Conservation (phyloP, 1,140 invertebrate species). For the roundworm (Caenorhabditis elegans) region DNA sequence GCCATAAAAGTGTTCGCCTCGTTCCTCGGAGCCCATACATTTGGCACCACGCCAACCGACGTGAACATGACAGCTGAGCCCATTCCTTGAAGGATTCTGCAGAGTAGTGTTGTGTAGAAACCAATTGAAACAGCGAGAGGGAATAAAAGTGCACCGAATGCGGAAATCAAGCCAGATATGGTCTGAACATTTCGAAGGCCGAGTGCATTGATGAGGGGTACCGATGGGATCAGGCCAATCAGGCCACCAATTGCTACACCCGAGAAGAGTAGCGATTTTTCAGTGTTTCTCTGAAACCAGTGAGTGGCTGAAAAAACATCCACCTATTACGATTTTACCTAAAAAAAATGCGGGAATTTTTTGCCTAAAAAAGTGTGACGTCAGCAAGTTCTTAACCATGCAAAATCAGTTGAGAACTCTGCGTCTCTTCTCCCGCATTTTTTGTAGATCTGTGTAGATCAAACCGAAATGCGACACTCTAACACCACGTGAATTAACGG, state of each 20-base stretch:
- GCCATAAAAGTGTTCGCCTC: conserved; percentile 40
- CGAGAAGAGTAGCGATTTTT: conserved; percentile 37
- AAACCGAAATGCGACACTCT: too few relatives aligned
- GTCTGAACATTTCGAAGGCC: background rate
- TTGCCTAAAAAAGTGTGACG: too few relatives aligned
- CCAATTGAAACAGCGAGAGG: conserved; percentile 33
- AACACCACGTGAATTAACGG: too few relatives aligned
- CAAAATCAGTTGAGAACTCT: too few relatives aligned
- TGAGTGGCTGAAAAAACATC: background rate
- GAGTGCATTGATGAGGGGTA: background rate
- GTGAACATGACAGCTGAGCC: conserved; percentile 34
- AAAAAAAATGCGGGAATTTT: too few relatives aligned
- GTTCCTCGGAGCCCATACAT: conserved; percentile 34
- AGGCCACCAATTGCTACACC: conserved; percentile 38
- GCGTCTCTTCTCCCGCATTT: too few relatives aligned
- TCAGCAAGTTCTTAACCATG: too few relatives aligned
- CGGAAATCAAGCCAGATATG: background rate
- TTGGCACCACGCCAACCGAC: conserved; percentile 19
- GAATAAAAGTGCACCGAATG: conserved; percentile 23
- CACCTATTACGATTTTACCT: too few relatives aligned
- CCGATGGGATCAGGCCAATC: background rate
- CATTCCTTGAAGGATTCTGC: conserved; percentile 34
- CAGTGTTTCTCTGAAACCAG: conserved; percentile 7
- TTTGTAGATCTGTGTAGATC: too few relatives aligned
- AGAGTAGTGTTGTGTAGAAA: conserved; percentile 30